Percentiles rank a stretch among this genome's conserved stretches.
These are phyloP conservation scores for Sitta europaea DNA, from an alignment of 2,113 vertebrate genomes.

Conservation along the genomic window DNA sequence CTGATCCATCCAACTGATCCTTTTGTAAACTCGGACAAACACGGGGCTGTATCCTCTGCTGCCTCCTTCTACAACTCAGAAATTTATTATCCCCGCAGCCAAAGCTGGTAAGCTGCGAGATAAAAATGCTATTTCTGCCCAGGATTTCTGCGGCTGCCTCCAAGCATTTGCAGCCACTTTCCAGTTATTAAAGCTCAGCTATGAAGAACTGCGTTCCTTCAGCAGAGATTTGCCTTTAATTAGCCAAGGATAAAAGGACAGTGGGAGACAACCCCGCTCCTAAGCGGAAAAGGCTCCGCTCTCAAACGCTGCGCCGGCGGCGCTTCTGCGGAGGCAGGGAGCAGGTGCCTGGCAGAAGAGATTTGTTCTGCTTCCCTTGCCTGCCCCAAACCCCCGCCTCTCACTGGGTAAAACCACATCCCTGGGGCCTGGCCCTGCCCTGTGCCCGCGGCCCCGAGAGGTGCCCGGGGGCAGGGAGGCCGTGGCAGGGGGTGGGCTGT, in stretches of 20 bases:
- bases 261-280: background rate
- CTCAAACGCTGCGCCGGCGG: background rate
- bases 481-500: background rate
- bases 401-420: fast-evolving
- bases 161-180: background rate
- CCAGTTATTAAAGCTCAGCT: background rate
- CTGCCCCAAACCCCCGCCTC: background rate
- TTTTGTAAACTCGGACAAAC: background rate
- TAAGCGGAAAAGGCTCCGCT: background rate
- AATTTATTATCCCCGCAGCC: background rate
- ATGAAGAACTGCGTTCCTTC: background rate
- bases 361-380: slow-evolving; percentile 42
- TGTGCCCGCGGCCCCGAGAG: fast-evolving
- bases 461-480: background rate
- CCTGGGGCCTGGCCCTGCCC: background rate
- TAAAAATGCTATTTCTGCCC: slow-evolving; percentile 35
- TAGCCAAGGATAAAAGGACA: slow-evolving; percentile 62
- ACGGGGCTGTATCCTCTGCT: background rate
- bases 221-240: slow-evolving; percentile 47
- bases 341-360: slow-evolving; percentile 52
- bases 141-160: slow-evolving; percentile 34
- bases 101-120: slow-evolving; percentile 16
- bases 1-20: background rate
- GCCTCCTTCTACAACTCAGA: background rate
- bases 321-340: slow-evolving; percentile 1